Percentiles rank a stretch among this genome's conserved stretches.
phyloP scores from a whole-genome alignment of 2,888 invertebrate species.

The Oscheius myriophilus region DNA sequence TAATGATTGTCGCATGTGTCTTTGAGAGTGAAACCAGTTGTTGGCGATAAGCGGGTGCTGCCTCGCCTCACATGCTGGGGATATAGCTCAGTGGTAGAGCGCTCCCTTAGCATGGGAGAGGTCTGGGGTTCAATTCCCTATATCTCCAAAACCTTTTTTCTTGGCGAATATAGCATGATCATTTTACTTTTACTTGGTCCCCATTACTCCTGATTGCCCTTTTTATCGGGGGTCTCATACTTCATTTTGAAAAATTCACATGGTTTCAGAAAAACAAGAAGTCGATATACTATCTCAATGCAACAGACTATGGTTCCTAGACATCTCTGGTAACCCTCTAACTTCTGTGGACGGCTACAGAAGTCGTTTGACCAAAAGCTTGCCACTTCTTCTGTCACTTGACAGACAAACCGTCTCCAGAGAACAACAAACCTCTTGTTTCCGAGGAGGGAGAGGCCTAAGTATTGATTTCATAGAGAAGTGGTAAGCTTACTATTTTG shows the following conservation, averaged over 20 bases:
- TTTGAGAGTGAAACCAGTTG: too few species aligned
- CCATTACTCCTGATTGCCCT: too few species aligned
- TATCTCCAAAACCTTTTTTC: constrained; percentile 31
- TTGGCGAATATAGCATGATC: too few species aligned
- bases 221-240: too few species aligned
- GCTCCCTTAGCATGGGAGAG: constrained; percentile 58
- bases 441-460: constrained; percentile 22
- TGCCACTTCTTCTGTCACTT: constrained; percentile 13
- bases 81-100: constrained; percentile 57
- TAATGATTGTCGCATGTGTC: too few species aligned
- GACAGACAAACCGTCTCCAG: constrained; percentile 18
- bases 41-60: too few species aligned
- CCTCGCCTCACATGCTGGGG: constrained; percentile 22
- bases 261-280: constrained; percentile 5
- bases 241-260: too few species aligned
- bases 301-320: constrained; percentile 54
- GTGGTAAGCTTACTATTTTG: constrained; percentile 3
- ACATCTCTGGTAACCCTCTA: constrained; percentile 50
- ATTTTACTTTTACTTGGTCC: too few species aligned
- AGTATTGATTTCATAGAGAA: constrained; percentile 28
- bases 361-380: constrained; percentile 29
- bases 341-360: constrained; percentile 46
- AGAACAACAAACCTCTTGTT: constrained; percentile 3
- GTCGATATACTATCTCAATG: constrained; percentile 25
- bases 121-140: constrained; percentile 52